phyloP scores from a whole-genome alignment of 2,113 vertebrate genomes.

The Cynopterus brachyotis region DNA sequence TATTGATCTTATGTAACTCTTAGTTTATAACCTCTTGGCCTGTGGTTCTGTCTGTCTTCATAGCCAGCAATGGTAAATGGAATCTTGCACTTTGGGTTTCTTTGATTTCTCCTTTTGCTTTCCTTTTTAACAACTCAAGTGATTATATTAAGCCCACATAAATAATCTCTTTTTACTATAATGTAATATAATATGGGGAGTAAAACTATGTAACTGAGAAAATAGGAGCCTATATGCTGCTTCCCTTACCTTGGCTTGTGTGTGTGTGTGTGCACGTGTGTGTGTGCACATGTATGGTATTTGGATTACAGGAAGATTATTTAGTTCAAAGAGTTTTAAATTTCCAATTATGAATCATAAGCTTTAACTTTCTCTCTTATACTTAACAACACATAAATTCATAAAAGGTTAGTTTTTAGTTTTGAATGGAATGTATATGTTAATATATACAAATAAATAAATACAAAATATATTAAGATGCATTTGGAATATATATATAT shows the following conservation, averaged over 20 bases:
- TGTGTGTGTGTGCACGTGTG: neutral
- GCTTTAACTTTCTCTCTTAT: neutral
- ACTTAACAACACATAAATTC: neutral
- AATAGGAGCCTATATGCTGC: neutral
- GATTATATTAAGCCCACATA: neutral
- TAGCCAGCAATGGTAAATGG: neutral
- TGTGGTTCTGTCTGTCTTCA: neutral
- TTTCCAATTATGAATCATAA: neutral
- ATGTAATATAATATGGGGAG: neutral
- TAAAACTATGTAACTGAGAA: accelerated
- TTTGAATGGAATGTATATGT: neutral
- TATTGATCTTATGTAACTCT: accelerated
- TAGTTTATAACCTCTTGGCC: neutral
- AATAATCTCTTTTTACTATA: neutral
- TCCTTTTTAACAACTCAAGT: neutral
- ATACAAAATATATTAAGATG: too few relatives aligned
- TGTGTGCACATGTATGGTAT: neutral
- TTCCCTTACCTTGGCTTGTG: accelerated
- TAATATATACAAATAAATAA: too few relatives aligned
- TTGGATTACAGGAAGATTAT: neutral
- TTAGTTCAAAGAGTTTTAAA: neutral
- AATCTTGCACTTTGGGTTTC: neutral
- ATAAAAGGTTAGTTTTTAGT: neutral
- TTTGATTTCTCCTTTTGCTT: neutral
- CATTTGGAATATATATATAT: too few relatives aligned